phyloP scores from a whole-genome alignment of 2,888 invertebrate genomes.

The Leucophenga maculata region DNA sequence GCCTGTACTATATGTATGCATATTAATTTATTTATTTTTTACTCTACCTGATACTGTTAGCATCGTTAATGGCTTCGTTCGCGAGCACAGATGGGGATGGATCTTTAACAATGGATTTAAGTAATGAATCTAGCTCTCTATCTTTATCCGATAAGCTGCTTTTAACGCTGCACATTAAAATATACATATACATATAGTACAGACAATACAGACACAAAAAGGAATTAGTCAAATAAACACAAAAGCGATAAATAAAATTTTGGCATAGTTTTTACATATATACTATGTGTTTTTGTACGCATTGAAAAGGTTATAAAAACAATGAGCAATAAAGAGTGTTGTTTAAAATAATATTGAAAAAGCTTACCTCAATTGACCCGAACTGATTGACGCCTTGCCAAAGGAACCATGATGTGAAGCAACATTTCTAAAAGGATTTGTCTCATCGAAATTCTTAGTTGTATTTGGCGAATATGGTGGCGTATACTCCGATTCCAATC shows the following conservation, averaged over 20 bases:
- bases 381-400: constrained; percentile 72
- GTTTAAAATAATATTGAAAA: constrained; percentile 30
- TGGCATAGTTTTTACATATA: neutral
- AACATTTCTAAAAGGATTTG: constrained; percentile 69
- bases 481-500: constrained; percentile 67
- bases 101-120: constrained; percentile 84
- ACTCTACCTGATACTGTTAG: constrained; percentile 73
- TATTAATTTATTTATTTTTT: constrained; percentile 37
- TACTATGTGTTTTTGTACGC: neutral
- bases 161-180: constrained; percentile 69
- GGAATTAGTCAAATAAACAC: neutral
- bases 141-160: constrained; percentile 75
- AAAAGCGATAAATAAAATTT: neutral
- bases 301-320: constrained; percentile 25
- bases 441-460: constrained; percentile 73
- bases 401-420: constrained; percentile 71
- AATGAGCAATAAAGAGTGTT: constrained; percentile 27
- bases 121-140: constrained; percentile 80
- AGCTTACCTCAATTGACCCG: constrained; percentile 69
- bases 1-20: neutral
- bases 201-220: constrained; percentile 39
- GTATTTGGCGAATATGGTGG: constrained; percentile 64
- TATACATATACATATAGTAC: constrained; percentile 41
- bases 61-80: constrained; percentile 76
- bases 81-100: constrained; percentile 75